Conservation (phyloP, 2,888 invertebrate genomes). For the Tipula unca region DNA sequence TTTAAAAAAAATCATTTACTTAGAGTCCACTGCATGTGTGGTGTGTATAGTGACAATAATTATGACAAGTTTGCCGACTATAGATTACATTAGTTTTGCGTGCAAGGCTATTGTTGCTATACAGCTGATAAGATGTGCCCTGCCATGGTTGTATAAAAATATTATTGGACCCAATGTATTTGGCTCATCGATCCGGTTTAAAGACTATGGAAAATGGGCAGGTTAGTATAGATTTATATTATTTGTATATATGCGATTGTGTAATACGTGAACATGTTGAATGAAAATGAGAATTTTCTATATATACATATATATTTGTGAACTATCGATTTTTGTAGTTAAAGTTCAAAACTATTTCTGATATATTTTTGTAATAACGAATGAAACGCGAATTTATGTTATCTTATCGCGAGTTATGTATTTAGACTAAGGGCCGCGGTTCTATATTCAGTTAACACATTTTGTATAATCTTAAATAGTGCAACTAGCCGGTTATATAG, state of each 20-base stretch:
- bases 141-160: conserved; percentile 41
- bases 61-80: background rate
- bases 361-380: background rate
- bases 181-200: conserved; percentile 53
- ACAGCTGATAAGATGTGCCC: conserved; percentile 37
- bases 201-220: conserved; percentile 70
- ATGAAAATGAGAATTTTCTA: background rate
- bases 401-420: background rate
- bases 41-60: background rate
- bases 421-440: no score
- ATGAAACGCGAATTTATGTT: background rate
- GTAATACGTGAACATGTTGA: background rate
- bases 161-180: conserved; percentile 49
- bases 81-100: conserved; percentile 26
- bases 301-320: no score
- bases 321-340: background rate
- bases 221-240: conserved; percentile 47
- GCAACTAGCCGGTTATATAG: no score
- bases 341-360: background rate
- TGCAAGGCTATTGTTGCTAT: conserved; percentile 34
- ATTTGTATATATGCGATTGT: background rate
- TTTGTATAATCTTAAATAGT: no score
- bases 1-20: background rate
- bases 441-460: no score
- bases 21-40: background rate